These are phyloP conservation scores for Mythimna pallens DNA, from an alignment of 2,888 invertebrate genomes.

Conservation along the genomic window DNA sequence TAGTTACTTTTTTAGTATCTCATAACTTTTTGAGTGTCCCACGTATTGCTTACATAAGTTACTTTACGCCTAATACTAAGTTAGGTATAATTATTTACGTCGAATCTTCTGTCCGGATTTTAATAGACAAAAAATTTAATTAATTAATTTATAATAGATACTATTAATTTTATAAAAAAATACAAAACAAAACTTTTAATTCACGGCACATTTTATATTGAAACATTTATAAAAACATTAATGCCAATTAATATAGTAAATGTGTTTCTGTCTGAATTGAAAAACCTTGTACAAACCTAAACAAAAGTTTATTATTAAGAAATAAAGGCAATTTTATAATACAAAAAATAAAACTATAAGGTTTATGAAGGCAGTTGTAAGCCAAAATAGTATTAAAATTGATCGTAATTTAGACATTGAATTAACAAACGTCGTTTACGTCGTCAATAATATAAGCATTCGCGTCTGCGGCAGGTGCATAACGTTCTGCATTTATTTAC, in stretches of 20 bases:
- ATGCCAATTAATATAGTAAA: conserved; percentile 2
- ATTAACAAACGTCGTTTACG: conserved; percentile 53
- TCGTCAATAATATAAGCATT: conserved; percentile 49
- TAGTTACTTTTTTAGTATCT: no score
- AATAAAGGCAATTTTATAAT: conserved; percentile 5
- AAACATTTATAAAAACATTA: conserved; percentile 1
- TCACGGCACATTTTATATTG: not conserved
- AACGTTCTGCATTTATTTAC: conserved; percentile 43
- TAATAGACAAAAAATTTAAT: no score
- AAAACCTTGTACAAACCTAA: conserved; percentile 16
- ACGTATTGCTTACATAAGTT: conserved; percentile 11
- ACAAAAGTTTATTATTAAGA: conserved; percentile 13
- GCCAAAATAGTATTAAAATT: conserved; percentile 40
- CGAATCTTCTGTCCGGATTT: not conserved
- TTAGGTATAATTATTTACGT: not conserved
- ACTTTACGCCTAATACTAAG: conserved; percentile 15
- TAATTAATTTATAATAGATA: no score
- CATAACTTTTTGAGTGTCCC: no score
- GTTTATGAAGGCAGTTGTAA: conserved; percentile 34
- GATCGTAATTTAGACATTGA: conserved; percentile 53
- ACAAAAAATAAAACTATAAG: conserved; percentile 13
- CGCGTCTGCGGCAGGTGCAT: conserved; percentile 53
- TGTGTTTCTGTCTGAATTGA: not conserved
- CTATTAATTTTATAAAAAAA: no score
- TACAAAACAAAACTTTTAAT: no score